phyloP scores from a whole-genome alignment of 2,888 invertebrate species.

The Phengaris arion region DNA sequence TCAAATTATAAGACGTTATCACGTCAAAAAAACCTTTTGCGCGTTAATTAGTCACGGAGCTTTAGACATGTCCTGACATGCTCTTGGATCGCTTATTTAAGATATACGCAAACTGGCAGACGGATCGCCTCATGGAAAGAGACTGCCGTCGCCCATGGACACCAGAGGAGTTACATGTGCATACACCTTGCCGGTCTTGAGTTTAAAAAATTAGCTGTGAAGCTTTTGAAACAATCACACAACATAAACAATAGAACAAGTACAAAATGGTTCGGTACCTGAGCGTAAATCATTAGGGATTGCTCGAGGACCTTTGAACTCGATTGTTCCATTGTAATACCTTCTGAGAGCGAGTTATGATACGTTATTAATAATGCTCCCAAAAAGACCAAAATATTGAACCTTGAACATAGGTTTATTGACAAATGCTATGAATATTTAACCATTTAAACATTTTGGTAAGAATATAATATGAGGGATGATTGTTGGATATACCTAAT shows the following conservation, averaged over 20 bases:
- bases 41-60: too few species aligned
- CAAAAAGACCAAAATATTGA: slow-evolving; percentile 3
- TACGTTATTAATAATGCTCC: slow-evolving; percentile 10
- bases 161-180: too few species aligned
- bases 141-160: too few species aligned
- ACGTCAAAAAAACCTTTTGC: too few species aligned
- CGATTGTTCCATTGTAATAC: slow-evolving; percentile 23
- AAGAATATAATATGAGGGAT: neutral
- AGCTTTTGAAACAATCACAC: slow-evolving; percentile 2
- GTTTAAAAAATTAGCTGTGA: neutral
- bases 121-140: too few species aligned
- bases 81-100: too few species aligned
- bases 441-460: neutral
- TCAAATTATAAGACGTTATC: too few species aligned
- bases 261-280: neutral
- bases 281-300: slow-evolving; percentile 25
- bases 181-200: too few species aligned
- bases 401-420: neutral
- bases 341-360: neutral
- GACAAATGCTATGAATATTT: neutral
- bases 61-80: too few species aligned
- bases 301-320: slow-evolving; percentile 23
- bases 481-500: neutral
- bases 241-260: slow-evolving; percentile 14
- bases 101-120: too few species aligned